Conservation (phyloP, 1,140 invertebrate species). For the Drosophila santomea region DNA sequence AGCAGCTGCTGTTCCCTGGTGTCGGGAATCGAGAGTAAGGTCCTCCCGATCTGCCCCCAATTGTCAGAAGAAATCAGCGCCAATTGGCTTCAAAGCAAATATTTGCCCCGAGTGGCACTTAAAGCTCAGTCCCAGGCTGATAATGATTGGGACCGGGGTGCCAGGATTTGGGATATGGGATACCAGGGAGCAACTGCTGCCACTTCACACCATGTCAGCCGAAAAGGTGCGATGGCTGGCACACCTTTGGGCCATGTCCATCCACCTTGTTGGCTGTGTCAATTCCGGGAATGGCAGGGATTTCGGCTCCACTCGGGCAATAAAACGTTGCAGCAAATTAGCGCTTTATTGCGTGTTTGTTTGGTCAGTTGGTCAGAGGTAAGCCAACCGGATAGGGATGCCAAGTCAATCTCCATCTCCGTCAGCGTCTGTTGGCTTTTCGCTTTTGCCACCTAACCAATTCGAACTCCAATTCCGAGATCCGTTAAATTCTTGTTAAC, state of each 20-base stretch:
- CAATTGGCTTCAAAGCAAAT: constrained; percentile 82
- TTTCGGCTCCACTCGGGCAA: constrained; percentile 29
- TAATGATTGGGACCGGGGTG: constrained; percentile 68
- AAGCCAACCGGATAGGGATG: constrained; percentile 43
- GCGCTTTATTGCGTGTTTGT: constrained; percentile 81
- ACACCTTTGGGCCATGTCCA: constrained; percentile 52
- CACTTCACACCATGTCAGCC: constrained; percentile 68
- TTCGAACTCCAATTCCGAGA: constrained; percentile 1
- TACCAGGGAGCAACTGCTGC: constrained; percentile 16
- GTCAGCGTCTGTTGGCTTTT: constrained; percentile 1
- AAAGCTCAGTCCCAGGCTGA: constrained; percentile 40
- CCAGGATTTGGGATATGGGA: constrained; percentile 3
- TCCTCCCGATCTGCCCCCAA: constrained; percentile 21
- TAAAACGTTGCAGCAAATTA: constrained; percentile 78
- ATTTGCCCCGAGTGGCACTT: constrained; percentile 75
- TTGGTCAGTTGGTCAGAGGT: constrained; percentile 58
- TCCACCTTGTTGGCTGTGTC: constrained; percentile 61
- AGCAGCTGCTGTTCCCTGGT: constrained; percentile 50
- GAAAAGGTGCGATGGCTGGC: constrained; percentile 67
- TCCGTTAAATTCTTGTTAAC: constrained; percentile 74
- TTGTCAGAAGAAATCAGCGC: constrained; percentile 78
- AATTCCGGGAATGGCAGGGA: constrained; percentile 66
- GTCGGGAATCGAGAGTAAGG: not conserved
- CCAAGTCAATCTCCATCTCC: not conserved
- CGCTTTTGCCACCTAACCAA: constrained; percentile 4